Percentiles rank a stretch among this genome's conserved stretches.
Conservation (phyloP, 1,140 invertebrate species). For the Nymphalis io region DNA sequence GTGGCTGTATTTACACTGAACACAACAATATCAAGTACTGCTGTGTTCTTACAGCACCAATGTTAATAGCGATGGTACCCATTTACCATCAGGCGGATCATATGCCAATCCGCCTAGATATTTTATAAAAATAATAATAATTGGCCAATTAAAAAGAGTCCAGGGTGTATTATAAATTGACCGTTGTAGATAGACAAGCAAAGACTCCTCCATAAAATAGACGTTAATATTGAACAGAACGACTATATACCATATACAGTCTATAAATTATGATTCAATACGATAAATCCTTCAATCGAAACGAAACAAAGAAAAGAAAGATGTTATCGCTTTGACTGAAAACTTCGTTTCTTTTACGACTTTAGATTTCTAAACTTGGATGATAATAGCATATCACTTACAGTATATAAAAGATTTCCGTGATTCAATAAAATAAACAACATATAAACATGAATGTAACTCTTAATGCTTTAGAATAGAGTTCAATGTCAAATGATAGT, state of each 20-base stretch:
- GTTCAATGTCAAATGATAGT: neutral
- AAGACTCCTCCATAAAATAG: too few relatives aligned
- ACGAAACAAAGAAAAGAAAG: neutral
- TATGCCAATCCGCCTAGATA: too few relatives aligned
- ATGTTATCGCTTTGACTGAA: slow-evolving; percentile 19
- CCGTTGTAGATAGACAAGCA: too few relatives aligned
- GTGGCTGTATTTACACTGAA: too few relatives aligned
- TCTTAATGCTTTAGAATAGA: neutral
- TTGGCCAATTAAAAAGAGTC: too few relatives aligned
- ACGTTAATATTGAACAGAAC: neutral
- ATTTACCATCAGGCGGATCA: too few relatives aligned
- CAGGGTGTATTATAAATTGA: too few relatives aligned
- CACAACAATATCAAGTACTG: too few relatives aligned
- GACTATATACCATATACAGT: neutral
- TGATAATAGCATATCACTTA: slow-evolving; percentile 23
- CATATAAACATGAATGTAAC: neutral
- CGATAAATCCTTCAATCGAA: neutral
- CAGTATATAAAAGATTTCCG: slow-evolving; percentile 27
- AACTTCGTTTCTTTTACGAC: slow-evolving; percentile 27
- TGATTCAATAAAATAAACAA: slow-evolving; percentile 13
- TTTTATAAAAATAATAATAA: too few relatives aligned
- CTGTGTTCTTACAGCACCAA: too few relatives aligned
- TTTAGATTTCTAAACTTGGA: slow-evolving; percentile 19
- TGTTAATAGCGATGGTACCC: too few relatives aligned
- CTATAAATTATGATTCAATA: slow-evolving; percentile 6